These are phyloP conservation scores for Drosophila trichaetosa DNA, from an alignment of 2,888 invertebrate species.

Conservation along the genomic window DNA sequence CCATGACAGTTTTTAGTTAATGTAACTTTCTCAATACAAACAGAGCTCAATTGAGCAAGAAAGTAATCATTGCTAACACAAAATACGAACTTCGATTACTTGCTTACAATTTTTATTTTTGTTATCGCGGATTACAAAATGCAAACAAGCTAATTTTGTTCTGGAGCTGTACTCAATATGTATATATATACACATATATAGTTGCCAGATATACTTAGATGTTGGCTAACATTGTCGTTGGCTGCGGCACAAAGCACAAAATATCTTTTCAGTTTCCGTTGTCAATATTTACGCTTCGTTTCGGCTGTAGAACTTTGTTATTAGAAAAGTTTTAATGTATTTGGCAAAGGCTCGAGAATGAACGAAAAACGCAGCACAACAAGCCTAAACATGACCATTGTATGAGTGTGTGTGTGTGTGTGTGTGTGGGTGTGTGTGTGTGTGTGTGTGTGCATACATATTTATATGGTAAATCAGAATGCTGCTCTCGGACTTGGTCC, in stretches of 20 bases:
- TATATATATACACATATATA: not conserved
- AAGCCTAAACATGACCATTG: slow-evolving; percentile 7
- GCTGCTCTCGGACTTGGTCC: not conserved
- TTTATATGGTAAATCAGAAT: slow-evolving; percentile 23
- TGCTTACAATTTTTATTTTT: not conserved
- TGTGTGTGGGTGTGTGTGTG: not conserved
- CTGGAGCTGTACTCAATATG: not conserved
- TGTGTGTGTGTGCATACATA: slow-evolving; percentile 4
- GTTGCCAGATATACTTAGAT: slow-evolving; percentile 19
- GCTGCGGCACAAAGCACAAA: slow-evolving; percentile 24
- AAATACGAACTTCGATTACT: not conserved
- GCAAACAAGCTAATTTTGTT: slow-evolving; percentile 9
- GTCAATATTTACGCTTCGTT: slow-evolving; percentile 70
- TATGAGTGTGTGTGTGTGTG: not conserved
- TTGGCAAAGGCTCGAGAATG: slow-evolving; percentile 63
- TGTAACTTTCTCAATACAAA: not conserved
- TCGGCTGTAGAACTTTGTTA: slow-evolving; percentile 76
- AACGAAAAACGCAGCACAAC: slow-evolving; percentile 9
- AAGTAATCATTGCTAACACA: not conserved
- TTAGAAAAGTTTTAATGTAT: slow-evolving; percentile 82
- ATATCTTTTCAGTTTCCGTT: slow-evolving; percentile 61
- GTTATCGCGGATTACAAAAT: slow-evolving; percentile 2
- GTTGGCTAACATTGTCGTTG: slow-evolving; percentile 43
- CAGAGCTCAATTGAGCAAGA: not conserved
- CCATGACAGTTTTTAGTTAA: not conserved